phyloP scores from a whole-genome alignment of 2,888 invertebrate genomes.

The Microctonus hyperodae region DNA sequence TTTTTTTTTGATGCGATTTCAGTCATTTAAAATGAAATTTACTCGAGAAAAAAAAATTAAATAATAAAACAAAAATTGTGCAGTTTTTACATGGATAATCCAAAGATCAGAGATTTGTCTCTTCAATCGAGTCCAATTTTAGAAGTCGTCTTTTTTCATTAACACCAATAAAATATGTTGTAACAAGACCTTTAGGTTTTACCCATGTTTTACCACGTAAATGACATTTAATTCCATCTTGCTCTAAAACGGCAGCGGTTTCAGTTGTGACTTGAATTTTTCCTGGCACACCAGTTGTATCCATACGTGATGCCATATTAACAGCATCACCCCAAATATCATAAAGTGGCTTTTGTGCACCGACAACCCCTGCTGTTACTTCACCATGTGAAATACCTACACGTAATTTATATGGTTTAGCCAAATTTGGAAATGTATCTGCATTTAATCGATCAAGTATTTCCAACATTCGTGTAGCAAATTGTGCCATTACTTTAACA shows the following conservation, averaged over 20 bases:
- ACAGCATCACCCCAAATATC: slow-evolving; percentile 98
- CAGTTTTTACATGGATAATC: not conserved
- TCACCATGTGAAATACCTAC: slow-evolving; percentile 89
- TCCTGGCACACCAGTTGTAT: slow-evolving; percentile 84
- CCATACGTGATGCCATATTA: slow-evolving; percentile 96
- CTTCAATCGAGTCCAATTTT: slow-evolving; percentile 47
- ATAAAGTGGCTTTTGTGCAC: slow-evolving; percentile 91
- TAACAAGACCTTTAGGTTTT: slow-evolving; percentile 74
- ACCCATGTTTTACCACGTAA: slow-evolving; percentile 76
- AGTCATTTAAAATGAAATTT: not conserved
- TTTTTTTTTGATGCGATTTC: not conserved
- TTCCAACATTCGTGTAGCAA: slow-evolving; percentile 77
- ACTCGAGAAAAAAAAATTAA: not conserved
- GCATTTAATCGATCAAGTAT: slow-evolving; percentile 69
- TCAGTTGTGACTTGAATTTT: slow-evolving; percentile 80
- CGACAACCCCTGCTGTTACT: slow-evolving; percentile 94
- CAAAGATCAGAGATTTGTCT: slow-evolving; percentile 52
- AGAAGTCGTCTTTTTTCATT: slow-evolving; percentile 65
- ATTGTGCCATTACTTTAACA: slow-evolving; percentile 72
- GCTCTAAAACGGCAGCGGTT: slow-evolving; percentile 73
- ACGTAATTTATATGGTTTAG: slow-evolving; percentile 55
- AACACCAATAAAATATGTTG: slow-evolving; percentile 77
- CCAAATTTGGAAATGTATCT: slow-evolving; percentile 62
- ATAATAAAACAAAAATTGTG: not conserved
- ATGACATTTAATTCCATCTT: slow-evolving; percentile 74